A percentile compares a stretch with the other conserved stretches of the same genome.
These are phyloP conservation scores for Aphelenchoides avenae DNA, from an alignment of 1,140 invertebrate genomes.

Conservation along the genomic window DNA sequence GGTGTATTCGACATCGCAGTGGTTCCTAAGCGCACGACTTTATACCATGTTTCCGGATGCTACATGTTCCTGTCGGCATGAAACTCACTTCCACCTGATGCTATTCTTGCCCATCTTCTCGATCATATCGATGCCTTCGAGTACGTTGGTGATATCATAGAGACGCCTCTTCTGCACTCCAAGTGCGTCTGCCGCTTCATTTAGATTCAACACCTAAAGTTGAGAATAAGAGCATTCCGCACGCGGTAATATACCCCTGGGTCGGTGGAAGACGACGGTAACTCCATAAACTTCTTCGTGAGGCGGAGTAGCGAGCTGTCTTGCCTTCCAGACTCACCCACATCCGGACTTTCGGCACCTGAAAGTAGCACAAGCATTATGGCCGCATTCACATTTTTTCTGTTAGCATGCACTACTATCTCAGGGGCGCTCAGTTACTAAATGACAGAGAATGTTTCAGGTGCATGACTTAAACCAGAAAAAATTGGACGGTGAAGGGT, in stretches of 20 bases:
- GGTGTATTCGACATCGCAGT: slow-evolving; percentile 28
- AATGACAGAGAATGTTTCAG: too few relatives aligned
- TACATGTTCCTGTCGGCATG: background rate
- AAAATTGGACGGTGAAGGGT: too few relatives aligned
- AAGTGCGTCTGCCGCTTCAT: slow-evolving; percentile 51
- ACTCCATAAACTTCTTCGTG: slow-evolving; percentile 49
- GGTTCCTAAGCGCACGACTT: slow-evolving; percentile 22
- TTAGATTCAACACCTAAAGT: slow-evolving; percentile 51
- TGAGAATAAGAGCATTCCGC: background rate
- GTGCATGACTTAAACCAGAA: too few relatives aligned
- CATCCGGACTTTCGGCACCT: too few relatives aligned
- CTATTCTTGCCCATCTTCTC: slow-evolving; percentile 65
- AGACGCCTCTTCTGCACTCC: slow-evolving; percentile 61
- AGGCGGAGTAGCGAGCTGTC: slow-evolving; percentile 52
- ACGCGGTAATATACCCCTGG: slow-evolving; percentile 21
- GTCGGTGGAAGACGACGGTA: slow-evolving; percentile 39
- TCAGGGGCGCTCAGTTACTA: too few relatives aligned
- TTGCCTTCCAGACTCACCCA: slow-evolving; percentile 33
- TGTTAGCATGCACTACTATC: too few relatives aligned
- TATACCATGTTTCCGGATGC: slow-evolving; percentile 7
- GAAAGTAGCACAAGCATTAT: too few relatives aligned
- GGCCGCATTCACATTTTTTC: too few relatives aligned
- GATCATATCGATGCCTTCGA: slow-evolving; percentile 65
- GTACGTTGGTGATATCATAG: slow-evolving; percentile 66
- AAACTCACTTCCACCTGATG: slow-evolving; percentile 53